A percentile compares a stretch with the other conserved stretches of the same genome.
These are phyloP conservation scores for Kryptolebias marmoratus DNA, from an alignment of 2,113 vertebrate species.

Conservation along the genomic window DNA sequence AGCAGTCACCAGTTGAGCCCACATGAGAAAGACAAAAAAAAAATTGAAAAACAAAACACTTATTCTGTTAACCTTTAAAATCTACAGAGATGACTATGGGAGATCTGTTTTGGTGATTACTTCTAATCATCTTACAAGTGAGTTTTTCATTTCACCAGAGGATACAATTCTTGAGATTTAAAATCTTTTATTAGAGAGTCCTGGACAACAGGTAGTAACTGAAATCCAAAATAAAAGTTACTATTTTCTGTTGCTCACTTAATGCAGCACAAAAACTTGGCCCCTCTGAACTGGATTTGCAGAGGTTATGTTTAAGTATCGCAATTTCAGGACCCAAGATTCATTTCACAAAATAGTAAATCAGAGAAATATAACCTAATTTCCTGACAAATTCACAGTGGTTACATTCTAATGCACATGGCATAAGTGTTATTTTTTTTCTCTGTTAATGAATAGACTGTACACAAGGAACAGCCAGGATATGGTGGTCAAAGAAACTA, in stretches of 20 bases:
- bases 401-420: background rate
- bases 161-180: too few relatives aligned
- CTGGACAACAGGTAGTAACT: background rate
- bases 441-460: too few relatives aligned
- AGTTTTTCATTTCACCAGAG: too few relatives aligned
- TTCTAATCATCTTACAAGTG: too few relatives aligned
- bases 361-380: background rate
- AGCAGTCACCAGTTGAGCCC: background rate
- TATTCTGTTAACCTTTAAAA: conserved; percentile 31
- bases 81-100: conserved; percentile 20
- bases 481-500: too few relatives aligned
- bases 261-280: background rate
- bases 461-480: too few relatives aligned
- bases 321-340: background rate
- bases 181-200: too few relatives aligned
- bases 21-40: background rate
- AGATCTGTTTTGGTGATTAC: conserved; percentile 1
- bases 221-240: background rate
- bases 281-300: background rate
- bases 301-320: background rate
- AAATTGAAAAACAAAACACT: background rate
- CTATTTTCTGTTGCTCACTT: background rate
- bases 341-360: background rate
- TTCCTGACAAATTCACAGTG: background rate
- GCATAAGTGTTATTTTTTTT: too few relatives aligned